A percentile compares a stretch with the other conserved stretches of the same genome.
Conservation (phyloP, 2,113 vertebrate species). For the Hyperopisus bebe region DNA sequence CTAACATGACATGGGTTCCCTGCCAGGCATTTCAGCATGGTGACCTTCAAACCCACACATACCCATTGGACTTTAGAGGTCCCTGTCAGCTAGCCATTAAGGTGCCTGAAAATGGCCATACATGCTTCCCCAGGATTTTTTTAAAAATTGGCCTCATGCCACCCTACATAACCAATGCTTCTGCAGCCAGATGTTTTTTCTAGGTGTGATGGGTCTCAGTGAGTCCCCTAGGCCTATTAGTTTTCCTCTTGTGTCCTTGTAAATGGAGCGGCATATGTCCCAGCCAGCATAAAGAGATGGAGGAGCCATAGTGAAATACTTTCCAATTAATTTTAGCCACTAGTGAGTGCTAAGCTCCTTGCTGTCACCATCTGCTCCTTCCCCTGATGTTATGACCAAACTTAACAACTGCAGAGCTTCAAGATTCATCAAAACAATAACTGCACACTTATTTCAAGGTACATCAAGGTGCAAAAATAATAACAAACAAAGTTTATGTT, state of each 20-base stretch:
- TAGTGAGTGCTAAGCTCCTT: constrained; percentile 46
- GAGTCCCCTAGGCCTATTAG: constrained; percentile 37
- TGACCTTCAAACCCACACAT: not conserved
- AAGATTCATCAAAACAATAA: not conserved
- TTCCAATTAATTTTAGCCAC: constrained; percentile 52
- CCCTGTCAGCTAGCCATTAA: not conserved
- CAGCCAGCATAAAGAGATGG: constrained; percentile 40
- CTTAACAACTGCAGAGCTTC: not conserved
- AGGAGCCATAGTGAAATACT: constrained; percentile 45
- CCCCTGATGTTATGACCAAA: constrained; percentile 30
- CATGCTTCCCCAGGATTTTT: not conserved
- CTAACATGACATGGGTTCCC: not conserved
- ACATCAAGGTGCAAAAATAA: not conserved
- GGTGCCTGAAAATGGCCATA: not conserved
- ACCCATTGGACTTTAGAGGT: not conserved
- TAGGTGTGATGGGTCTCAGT: not conserved
- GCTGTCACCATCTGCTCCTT: constrained; percentile 50
- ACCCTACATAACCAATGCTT: not conserved
- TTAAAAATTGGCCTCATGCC: not conserved
- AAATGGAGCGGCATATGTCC: constrained; percentile 49
- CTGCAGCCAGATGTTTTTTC: constrained; percentile 24
- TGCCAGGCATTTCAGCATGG: not conserved
- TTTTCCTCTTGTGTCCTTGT: constrained; percentile 47
- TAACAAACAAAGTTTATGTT: not conserved
- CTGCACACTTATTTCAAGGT: not conserved